Evolutionary conservation across 2,113 vertebrate genomes (phyloP).

Genomic region (Rhipidura dahli): DNA sequence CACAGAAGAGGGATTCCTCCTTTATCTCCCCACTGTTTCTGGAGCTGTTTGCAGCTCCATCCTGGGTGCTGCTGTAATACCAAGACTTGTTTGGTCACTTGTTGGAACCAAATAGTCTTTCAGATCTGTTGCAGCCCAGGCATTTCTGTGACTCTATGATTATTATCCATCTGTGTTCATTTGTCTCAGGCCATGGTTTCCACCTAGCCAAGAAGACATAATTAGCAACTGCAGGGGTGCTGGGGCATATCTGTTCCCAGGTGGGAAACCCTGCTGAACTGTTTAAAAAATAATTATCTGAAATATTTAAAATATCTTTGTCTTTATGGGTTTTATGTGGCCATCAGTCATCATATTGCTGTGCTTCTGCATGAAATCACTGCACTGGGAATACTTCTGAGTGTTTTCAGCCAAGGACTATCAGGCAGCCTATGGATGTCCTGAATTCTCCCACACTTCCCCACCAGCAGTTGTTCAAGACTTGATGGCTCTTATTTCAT

Average conservation of each 20-base stretch:
- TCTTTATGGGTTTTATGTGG: background rate
- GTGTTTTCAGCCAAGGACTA: background rate
- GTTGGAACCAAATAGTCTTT: background rate
- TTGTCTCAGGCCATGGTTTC: background rate
- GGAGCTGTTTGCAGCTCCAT: background rate
- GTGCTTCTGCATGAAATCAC: background rate
- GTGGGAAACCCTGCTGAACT: background rate
- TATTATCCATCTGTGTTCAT: background rate
- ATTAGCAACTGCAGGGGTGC: background rate
- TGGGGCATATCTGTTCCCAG: background rate
- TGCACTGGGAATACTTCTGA: background rate
- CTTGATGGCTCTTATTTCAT: background rate
- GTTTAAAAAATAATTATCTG: background rate
- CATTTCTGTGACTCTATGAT: background rate
- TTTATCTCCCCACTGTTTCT: background rate
- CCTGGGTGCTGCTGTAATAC: background rate
- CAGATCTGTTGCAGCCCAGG: background rate
- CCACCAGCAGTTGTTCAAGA: background rate
- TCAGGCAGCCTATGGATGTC: background rate
- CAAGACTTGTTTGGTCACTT: background rate
- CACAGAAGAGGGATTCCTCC: background rate
- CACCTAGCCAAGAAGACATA: background rate
- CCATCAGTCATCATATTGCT: background rate
- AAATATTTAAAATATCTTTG: background rate
- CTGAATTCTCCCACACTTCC: background rate